Evolutionary conservation across 2,113 vertebrate species (phyloP).

Genomic region (Piprites chloris): DNA sequence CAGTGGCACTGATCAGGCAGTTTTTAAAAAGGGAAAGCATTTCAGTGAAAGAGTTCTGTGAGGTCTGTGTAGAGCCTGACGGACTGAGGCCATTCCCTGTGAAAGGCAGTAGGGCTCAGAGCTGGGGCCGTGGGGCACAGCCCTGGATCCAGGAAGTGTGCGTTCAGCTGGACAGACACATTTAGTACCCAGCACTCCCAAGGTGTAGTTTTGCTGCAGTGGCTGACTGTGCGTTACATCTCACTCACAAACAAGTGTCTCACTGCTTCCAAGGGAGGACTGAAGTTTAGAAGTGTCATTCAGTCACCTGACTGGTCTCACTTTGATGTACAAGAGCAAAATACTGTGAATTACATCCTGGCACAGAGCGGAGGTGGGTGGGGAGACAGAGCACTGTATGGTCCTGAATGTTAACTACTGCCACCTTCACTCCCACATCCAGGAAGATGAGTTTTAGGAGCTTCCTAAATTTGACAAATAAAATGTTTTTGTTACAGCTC

Average conservation of each 20-base stretch:
- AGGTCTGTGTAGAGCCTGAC: background rate
- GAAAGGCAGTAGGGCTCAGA: fast-evolving
- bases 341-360: fast-evolving
- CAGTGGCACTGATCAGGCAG: background rate
- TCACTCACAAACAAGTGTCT: background rate
- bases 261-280: background rate
- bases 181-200: background rate
- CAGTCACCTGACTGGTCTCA: background rate
- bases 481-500: background rate
- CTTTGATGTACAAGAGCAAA: background rate
- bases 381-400: no score
- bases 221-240: background rate
- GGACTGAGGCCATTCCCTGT: fast-evolving
- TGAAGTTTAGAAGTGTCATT: background rate
- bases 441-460: background rate
- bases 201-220: background rate
- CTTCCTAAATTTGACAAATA: background rate
- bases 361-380: fast-evolving
- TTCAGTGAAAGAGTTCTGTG: background rate
- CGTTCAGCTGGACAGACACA: background rate
- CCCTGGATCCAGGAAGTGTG: fast-evolving
- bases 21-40: background rate
- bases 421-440: background rate
- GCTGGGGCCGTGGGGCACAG: fast-evolving
- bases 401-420: background rate